These are phyloP conservation scores for Calliphora vicina DNA, from an alignment of 1,140 invertebrate genomes.

Conservation along the genomic window DNA sequence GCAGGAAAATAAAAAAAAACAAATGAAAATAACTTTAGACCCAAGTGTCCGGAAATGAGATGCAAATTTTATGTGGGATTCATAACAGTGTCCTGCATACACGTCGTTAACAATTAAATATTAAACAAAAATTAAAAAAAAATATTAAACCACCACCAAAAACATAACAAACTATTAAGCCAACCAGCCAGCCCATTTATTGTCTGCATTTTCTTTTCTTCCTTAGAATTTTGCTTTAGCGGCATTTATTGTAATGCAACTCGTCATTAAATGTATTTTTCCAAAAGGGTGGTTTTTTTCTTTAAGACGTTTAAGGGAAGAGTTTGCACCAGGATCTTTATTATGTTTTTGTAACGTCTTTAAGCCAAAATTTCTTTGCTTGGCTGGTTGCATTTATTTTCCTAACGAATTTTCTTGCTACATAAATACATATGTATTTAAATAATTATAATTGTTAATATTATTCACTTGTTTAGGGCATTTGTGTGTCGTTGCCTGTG, in stretches of 20 bases:
- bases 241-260: background rate
- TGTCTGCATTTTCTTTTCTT: background rate
- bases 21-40: conserved; percentile 8
- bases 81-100: conserved; percentile 41
- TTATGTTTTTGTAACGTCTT: background rate
- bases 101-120: background rate
- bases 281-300: conserved; percentile 9
- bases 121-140: background rate
- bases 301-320: conserved; percentile 12
- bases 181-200: background rate
- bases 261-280: background rate
- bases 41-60: conserved; percentile 63
- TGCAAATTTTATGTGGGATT: conserved; percentile 63
- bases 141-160: background rate
- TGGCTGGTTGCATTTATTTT: background rate
- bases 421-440: background rate
- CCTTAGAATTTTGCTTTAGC: background rate
- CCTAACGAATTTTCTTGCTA: background rate
- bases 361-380: conserved; percentile 9
- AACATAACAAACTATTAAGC: background rate
- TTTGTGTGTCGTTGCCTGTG: background rate
- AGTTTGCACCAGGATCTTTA: background rate
- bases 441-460: conserved; percentile 6
- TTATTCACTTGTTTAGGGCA: background rate
- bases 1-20: no score